A percentile compares a stretch with the other conserved stretches of the same genome.
phyloP scores from a whole-genome alignment of 2,888 invertebrate species.

The Choreutis nemorana region DNA sequence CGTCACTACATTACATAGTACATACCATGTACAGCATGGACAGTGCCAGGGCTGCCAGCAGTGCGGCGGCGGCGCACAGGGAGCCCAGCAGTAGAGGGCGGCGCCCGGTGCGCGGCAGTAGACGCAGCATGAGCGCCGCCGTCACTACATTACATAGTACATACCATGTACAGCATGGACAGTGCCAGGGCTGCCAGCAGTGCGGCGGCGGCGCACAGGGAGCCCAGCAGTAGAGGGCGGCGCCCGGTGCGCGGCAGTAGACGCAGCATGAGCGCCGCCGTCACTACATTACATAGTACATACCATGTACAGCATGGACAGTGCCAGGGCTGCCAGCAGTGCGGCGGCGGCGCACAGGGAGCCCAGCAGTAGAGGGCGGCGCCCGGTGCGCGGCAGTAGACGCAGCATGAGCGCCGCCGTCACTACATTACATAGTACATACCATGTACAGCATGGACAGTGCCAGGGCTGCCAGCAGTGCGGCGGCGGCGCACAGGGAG shows the following conservation, averaged over 20 bases:
- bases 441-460: constrained; percentile 72
- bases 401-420: constrained; percentile 73
- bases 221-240: constrained; percentile 71
- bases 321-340: constrained; percentile 68
- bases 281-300: constrained; percentile 68
- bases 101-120: constrained; percentile 73
- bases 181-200: constrained; percentile 69
- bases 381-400: constrained; percentile 71
- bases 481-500: constrained; percentile 66
- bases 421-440: constrained; percentile 65
- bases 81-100: constrained; percentile 73
- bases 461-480: constrained; percentile 69
- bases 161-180: constrained; percentile 72
- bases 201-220: constrained; percentile 63
- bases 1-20: constrained; percentile 67
- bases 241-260: constrained; percentile 74
- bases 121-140: constrained; percentile 69
- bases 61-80: constrained; percentile 60
- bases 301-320: constrained; percentile 72
- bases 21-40: constrained; percentile 73
- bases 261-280: constrained; percentile 71
- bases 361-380: constrained; percentile 72
- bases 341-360: constrained; percentile 68
- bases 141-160: constrained; percentile 69
- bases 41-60: constrained; percentile 68